Evolutionary conservation across 2,113 vertebrate species (phyloP).

Genomic region (Platysternon megacephalum): DNA sequence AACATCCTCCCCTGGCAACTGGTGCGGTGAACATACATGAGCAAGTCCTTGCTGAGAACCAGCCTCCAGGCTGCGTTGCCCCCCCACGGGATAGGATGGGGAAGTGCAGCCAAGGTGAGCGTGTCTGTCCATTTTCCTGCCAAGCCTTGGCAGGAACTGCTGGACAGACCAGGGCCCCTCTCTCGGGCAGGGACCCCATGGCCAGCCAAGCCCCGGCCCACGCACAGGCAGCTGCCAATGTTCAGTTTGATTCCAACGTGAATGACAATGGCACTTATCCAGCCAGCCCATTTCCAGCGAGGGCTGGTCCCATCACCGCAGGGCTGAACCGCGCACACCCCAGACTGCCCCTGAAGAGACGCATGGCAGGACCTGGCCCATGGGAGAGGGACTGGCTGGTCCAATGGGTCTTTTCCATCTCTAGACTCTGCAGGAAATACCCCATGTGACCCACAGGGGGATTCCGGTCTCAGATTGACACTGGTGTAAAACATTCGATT

Average conservation of each 20-base stretch:
- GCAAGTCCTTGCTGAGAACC: too few relatives aligned
- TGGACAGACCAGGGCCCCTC: neutral
- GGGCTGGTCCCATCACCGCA: accelerated
- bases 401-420: neutral
- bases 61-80: neutral
- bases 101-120: neutral
- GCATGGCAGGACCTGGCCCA: neutral
- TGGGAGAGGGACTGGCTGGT: neutral
- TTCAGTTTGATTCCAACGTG: neutral
- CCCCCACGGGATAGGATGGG: neutral
- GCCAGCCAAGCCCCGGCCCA: neutral
- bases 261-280: accelerated
- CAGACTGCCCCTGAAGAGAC: neutral
- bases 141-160: neutral
- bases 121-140: neutral
- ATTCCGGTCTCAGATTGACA: neutral
- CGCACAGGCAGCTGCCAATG: neutral
- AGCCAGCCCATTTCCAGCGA: neutral
- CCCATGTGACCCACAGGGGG: neutral
- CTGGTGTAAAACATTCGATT: neutral
- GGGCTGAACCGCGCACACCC: accelerated
- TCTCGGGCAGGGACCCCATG: neutral
- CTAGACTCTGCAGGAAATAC: neutral
- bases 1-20: neutral
- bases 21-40: too few relatives aligned